Percentiles rank a stretch among this genome's conserved stretches.
phyloP scores from a whole-genome alignment of 2,888 invertebrate species.

The Cryptophagus acutangulus region DNA sequence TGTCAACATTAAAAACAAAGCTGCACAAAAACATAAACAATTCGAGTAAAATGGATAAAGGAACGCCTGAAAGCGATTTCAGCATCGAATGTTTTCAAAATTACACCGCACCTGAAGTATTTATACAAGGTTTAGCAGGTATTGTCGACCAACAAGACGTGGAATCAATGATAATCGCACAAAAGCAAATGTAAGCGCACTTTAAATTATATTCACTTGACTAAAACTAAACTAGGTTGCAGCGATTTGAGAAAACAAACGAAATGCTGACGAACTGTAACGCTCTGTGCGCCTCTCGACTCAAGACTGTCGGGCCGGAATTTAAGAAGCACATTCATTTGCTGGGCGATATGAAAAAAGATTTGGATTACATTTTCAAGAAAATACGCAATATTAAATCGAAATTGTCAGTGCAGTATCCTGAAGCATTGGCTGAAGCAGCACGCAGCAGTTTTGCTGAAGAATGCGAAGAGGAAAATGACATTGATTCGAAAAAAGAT shows the following conservation, averaged over 20 bases:
- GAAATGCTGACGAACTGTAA: conserved; percentile 98
- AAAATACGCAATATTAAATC: conserved; percentile 80
- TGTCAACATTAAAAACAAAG: too few relatives aligned
- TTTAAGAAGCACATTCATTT: conserved; percentile 87
- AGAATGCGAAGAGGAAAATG: conserved; percentile 41
- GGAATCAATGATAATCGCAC: conserved; percentile 82
- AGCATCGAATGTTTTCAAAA: conserved; percentile 88
- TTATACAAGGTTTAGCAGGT: conserved; percentile 87
- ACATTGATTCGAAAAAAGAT: conserved; percentile 9
- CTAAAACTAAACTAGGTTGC: conserved; percentile 59
- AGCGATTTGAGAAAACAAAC: conserved; percentile 96
- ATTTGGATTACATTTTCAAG: conserved; percentile 90
- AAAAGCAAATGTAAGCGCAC: conserved; percentile 86
- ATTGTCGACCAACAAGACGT: conserved; percentile 89
- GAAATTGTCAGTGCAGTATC: conserved; percentile 67
- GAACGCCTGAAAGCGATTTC: conserved; percentile 63
- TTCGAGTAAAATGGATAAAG: too few relatives aligned
- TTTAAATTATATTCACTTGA: conserved; percentile 1
- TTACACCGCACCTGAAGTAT: conserved; percentile 85
- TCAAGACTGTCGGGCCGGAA: conserved; percentile 80
- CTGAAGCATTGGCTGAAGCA: conserved; percentile 62
- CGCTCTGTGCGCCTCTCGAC: conserved; percentile 81
- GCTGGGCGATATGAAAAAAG: conserved; percentile 87
- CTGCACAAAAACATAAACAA: too few relatives aligned
- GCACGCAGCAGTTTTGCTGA: conserved; percentile 43